Percentiles rank a stretch among this genome's conserved stretches.
Evolutionary conservation across 2,888 invertebrate genomes (phyloP).

Genomic region (Drosophila ustulata): DNA sequence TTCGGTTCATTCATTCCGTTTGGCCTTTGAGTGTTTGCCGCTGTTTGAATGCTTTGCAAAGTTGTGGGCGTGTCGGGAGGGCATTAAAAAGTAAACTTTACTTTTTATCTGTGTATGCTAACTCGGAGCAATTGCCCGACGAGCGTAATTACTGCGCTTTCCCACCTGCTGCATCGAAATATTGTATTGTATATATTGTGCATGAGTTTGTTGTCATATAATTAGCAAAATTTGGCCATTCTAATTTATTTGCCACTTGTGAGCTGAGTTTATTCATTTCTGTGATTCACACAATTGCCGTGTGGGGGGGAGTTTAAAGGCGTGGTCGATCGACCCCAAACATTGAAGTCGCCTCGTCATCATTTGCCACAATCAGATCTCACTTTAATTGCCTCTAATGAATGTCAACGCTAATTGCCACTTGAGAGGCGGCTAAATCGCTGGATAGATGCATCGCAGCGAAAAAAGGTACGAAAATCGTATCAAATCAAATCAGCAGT

Average conservation of each 20-base stretch:
- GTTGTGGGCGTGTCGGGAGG: constrained; percentile 7
- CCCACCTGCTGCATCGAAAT: constrained; percentile 18
- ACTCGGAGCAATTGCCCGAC: constrained; percentile 4
- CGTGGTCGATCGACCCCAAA: constrained; percentile 42
- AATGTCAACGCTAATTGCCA: constrained; percentile 76
- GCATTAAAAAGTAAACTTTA: neutral
- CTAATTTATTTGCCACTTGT: constrained; percentile 60
- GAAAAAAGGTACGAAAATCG: constrained; percentile 31
- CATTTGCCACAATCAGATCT: constrained; percentile 69
- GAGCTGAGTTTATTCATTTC: constrained; percentile 12
- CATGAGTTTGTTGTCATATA: constrained; percentile 28
- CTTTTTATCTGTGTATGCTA: constrained; percentile 6
- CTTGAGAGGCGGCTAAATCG: constrained; percentile 56
- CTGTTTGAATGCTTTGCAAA: neutral
- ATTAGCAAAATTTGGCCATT: constrained; percentile 55
- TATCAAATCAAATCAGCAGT: constrained; percentile 39
- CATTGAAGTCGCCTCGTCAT: constrained; percentile 56
- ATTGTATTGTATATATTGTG: neutral
- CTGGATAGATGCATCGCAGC: constrained; percentile 24
- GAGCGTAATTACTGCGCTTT: constrained; percentile 12
- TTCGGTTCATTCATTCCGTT: neutral
- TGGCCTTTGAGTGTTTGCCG: neutral
- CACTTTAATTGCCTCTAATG: constrained; percentile 76
- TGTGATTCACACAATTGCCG: constrained; percentile 47
- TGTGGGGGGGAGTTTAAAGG: constrained; percentile 19